Percentiles rank a stretch among this genome's conserved stretches.
phyloP scores from a whole-genome alignment of 2,113 vertebrate genomes.

The Myrmecophaga tridactyla region DNA sequence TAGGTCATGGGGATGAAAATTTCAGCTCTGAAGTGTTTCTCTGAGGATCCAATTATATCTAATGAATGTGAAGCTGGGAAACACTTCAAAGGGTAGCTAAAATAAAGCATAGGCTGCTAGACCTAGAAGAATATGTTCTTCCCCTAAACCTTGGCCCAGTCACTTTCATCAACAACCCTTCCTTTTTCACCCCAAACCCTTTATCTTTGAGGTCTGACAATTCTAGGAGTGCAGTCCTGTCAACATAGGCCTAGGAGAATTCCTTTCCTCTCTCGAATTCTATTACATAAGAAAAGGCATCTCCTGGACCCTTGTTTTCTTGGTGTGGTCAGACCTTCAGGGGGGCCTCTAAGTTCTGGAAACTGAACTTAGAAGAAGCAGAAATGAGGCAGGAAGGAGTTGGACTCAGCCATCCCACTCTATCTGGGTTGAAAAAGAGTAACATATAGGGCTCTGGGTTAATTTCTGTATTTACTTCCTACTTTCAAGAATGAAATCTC shows the following conservation, averaged over 20 bases:
- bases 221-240: background rate
- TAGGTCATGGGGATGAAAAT: conserved; percentile 5
- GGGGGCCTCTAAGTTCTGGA: background rate
- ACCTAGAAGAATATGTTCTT: background rate
- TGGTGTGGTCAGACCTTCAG: background rate
- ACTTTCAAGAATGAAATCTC: background rate
- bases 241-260: background rate
- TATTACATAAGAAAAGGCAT: background rate
- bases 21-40: background rate
- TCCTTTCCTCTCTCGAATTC: conserved; percentile 18
- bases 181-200: background rate
- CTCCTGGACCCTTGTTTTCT: background rate
- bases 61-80: background rate
- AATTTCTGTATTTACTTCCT: background rate
- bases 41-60: background rate
- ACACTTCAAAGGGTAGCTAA: background rate
- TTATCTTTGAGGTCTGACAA: background rate
- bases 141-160: background rate
- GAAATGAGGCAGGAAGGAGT: background rate
- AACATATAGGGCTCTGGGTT: background rate
- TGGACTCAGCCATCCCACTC: background rate
- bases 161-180: background rate
- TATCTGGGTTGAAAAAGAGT: background rate
- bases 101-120: background rate
- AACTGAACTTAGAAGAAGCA: background rate